Evolutionary conservation across 2,797 vertebrate species (phyloP).

Genomic region (Spinibarbus caldwelli): DNA sequence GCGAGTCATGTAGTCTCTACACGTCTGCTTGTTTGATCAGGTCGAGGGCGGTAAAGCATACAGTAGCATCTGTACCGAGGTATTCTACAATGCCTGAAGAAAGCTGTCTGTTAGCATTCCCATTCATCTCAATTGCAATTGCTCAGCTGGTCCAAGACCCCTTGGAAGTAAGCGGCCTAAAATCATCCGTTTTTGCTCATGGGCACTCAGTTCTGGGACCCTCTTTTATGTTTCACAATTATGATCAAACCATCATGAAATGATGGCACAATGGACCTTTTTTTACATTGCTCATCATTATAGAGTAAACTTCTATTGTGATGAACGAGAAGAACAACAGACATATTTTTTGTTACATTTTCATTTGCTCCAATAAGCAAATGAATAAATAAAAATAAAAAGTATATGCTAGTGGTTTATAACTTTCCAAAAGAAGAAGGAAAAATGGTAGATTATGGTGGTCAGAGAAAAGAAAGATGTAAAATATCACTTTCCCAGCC

Average conservation of each 20-base stretch:
- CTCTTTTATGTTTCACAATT: neutral
- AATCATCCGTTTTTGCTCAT: neutral
- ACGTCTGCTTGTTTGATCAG: slow-evolving; percentile 76
- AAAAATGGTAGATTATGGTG: neutral
- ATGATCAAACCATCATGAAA: neutral
- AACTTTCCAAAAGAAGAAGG: neutral
- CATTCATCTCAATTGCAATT: neutral
- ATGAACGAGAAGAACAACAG: neutral
- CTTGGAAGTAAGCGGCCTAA: neutral
- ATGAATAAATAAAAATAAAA: too few species aligned
- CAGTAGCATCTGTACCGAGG: slow-evolving; percentile 16
- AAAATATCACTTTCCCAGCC: neutral
- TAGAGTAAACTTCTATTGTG: neutral
- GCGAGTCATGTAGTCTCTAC: slow-evolving; percentile 76
- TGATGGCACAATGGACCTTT: neutral
- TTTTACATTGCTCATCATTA: neutral
- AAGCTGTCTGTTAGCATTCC: neutral
- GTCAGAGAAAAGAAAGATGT: neutral
- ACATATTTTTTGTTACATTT: too few species aligned
- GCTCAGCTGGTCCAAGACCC: neutral
- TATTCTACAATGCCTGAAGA: neutral
- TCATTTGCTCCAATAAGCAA: too few species aligned
- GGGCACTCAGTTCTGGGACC: neutral
- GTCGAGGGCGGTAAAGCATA: slow-evolving; percentile 48
- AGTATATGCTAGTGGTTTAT: neutral